Percentiles rank a stretch among this genome's conserved stretches.
Conservation (phyloP, 2,888 invertebrate species). For the Melikaiella ostensackeni region DNA sequence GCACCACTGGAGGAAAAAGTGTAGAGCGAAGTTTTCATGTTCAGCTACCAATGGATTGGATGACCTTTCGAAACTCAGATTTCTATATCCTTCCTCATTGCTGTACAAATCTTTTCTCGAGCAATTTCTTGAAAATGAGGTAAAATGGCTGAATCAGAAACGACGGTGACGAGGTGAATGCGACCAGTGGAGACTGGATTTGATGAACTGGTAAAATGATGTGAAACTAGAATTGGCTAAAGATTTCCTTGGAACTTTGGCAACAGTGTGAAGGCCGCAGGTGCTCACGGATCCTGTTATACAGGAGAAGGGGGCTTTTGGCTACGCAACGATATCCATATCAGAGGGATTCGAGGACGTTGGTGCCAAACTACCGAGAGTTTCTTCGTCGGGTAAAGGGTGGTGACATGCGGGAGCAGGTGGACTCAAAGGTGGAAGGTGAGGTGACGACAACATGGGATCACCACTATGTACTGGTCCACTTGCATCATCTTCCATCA, state of each 20-base stretch:
- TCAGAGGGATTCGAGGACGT: slow-evolving; percentile 74
- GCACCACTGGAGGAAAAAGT: slow-evolving; percentile 10
- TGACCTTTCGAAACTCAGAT: slow-evolving; percentile 29
- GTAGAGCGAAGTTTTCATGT: slow-evolving; percentile 2
- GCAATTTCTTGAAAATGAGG: not conserved
- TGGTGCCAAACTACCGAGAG: slow-evolving; percentile 71
- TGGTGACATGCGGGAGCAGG: slow-evolving; percentile 71
- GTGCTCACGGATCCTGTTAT: slow-evolving; percentile 6
- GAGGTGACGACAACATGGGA: slow-evolving; percentile 82
- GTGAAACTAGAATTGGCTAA: slow-evolving; percentile 8
- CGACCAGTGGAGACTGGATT: slow-evolving; percentile 4
- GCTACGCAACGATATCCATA: slow-evolving; percentile 76
- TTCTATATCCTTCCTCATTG: slow-evolving; percentile 13
- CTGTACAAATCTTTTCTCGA: slow-evolving; percentile 3
- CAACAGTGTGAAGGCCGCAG: slow-evolving; percentile 20
- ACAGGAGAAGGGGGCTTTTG: slow-evolving; percentile 50
- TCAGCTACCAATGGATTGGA: slow-evolving; percentile 2
- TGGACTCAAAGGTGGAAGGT: slow-evolving; percentile 77
- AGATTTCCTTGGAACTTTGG: slow-evolving; percentile 2
- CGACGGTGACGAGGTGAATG: not conserved
- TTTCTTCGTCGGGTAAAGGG: slow-evolving; percentile 73
- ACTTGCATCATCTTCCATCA: slow-evolving; percentile 84
- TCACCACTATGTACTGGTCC: slow-evolving; percentile 82
- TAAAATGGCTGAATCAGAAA: slow-evolving; percentile 1
- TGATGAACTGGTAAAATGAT: not conserved